Base-by-base conservation (phyloP, 2,113 vertebrate genomes). In the Paraplagusia blochii region DNA sequence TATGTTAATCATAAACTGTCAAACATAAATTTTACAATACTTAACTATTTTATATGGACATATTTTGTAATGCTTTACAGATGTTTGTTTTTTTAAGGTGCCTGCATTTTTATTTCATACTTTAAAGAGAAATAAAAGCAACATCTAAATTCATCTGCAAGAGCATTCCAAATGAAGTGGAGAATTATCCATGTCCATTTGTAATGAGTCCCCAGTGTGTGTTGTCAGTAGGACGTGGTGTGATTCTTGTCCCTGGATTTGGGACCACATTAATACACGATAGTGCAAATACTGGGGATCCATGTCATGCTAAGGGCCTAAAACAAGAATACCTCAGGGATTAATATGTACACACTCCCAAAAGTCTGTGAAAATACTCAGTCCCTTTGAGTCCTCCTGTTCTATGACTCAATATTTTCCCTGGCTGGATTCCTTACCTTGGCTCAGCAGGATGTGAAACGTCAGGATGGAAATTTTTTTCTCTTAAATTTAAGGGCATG, bases 211-310 rank as follows among this genome's bases (percentile, higher is more conserved):
- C 50, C 58, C 46, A 40, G 59, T 40, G 69, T 58, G 48, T 61
- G 63, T 55, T 75, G 66, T 78, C 64, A 46, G 65, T 69, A 61
- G 74, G 78, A 83, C 72, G 72, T 49, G 69, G 38, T 69, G 71
- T 82, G 69, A 77, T 77, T 52, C 74, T 60, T 80, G 65, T 66
- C 46, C 11, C 39, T 53, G 69, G 13, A 66, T 82, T 66, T 72
- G 50, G 11, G 1, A 34, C 63, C 69, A 68, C 61, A 49, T 75
- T 73, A 77, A 40, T 76, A 64, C 69, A 65, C 63, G 54, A 9
- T 17, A 75, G 77, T 81, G 86, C 78, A 75, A 81, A 83, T 74
- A 86, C 75, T 76, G 53, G 19, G 48, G 69, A 74, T 77, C 75
- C 64, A 54, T 83, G 69, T 68, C 67, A 49, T 77, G 66, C 65